Percentiles rank a stretch among this genome's conserved stretches.
Conservation (phyloP, 2,797 vertebrate genomes). For the Argya squamiceps region DNA sequence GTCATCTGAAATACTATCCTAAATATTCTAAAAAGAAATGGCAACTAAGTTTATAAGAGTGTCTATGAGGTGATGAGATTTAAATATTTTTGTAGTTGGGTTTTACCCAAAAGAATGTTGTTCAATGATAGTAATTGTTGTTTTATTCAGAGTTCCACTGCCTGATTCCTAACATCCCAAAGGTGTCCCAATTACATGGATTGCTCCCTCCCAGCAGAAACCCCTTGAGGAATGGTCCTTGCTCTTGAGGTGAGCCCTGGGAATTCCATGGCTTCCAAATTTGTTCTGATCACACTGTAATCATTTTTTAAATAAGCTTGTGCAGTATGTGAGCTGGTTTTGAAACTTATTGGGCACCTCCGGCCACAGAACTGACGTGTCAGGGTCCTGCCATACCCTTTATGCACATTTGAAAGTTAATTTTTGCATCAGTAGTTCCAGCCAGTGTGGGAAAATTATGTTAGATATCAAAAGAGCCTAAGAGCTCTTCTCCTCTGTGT, state of each 20-base stretch:
- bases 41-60: background rate
- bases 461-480: background rate
- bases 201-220: background rate
- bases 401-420: background rate
- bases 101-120: background rate
- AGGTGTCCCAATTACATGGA: fast-evolving
- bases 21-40: background rate
- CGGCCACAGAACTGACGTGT: background rate
- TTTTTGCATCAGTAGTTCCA: background rate
- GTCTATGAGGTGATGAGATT: background rate
- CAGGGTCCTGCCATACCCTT: background rate
- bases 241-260: background rate
- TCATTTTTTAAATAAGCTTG: background rate
- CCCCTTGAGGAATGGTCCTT: background rate
- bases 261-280: background rate
- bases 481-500: background rate
- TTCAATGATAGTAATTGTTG: background rate
- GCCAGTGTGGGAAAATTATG: background rate
- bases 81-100: background rate
- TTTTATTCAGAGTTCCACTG: background rate
- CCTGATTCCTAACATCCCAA: background rate
- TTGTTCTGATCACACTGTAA: background rate
- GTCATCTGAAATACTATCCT: background rate
- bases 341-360: background rate
- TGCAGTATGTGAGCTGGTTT: background rate